phyloP scores from a whole-genome alignment of 2,888 invertebrate genomes.

The Tanytarsus gracilentus region DNA sequence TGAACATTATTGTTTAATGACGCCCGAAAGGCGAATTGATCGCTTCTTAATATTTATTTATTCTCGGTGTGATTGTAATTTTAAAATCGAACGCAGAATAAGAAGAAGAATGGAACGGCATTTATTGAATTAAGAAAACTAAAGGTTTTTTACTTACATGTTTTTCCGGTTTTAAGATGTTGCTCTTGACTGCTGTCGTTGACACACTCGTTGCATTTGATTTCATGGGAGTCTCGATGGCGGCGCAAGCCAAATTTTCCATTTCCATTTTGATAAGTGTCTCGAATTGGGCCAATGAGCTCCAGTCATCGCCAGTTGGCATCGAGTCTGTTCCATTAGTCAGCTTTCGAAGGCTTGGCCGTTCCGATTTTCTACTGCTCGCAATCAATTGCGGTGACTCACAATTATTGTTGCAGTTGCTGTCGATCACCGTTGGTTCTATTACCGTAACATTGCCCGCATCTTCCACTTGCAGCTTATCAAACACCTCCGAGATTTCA shows the following conservation, averaged over 20 bases:
- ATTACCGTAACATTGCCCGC: slow-evolving; percentile 8
- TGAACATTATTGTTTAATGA: too few relatives aligned
- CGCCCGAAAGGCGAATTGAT: too few relatives aligned
- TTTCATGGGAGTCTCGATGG: neutral
- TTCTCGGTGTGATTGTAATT: too few relatives aligned
- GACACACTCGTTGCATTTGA: neutral
- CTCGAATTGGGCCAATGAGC: slow-evolving; percentile 23
- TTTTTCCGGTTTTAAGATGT: slow-evolving; percentile 42
- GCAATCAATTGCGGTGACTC: neutral
- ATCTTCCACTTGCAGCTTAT: slow-evolving; percentile 37
- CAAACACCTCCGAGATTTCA: slow-evolving; percentile 44
- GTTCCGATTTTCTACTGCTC: neutral
- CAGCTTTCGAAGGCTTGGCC: slow-evolving; percentile 7
- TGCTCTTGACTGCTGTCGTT: slow-evolving; percentile 31
- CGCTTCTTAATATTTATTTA: too few relatives aligned
- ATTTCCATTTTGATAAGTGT: slow-evolving; percentile 18
- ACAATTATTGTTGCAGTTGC: neutral
- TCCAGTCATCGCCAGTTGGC: slow-evolving; percentile 20
- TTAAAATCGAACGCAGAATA: neutral
- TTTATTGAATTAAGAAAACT: neutral
- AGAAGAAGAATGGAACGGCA: neutral
- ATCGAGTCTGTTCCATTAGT: neutral
- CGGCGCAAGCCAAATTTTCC: slow-evolving; percentile 15
- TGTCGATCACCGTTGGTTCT: neutral
- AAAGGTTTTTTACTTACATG: slow-evolving; percentile 41